These are phyloP conservation scores for Lutjanus erythropterus DNA, from an alignment of 2,113 vertebrate species.

Conservation along the genomic window DNA sequence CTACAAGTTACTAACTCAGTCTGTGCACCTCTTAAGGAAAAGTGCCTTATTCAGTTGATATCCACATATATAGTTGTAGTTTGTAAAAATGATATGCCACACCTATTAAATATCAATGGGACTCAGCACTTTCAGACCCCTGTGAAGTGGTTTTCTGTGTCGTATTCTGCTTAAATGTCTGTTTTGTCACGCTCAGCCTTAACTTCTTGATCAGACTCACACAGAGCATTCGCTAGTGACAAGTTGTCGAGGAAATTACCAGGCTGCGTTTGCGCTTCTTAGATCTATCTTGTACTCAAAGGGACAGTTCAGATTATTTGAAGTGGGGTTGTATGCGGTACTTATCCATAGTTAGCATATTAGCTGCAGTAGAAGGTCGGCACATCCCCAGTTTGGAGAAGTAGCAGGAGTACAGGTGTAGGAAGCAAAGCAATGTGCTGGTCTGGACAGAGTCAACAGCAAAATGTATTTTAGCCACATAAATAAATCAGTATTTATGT, in stretches of 20 bases:
- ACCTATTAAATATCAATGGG: slow-evolving; percentile 43
- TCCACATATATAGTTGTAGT: slow-evolving; percentile 46
- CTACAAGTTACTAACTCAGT: slow-evolving; percentile 51
- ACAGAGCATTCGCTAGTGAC: slow-evolving; percentile 28
- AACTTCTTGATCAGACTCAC: slow-evolving; percentile 51
- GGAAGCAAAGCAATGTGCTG: too few species aligned
- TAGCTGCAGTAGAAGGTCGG: too few species aligned
- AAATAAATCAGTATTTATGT: too few species aligned
- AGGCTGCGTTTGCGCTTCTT: neutral
- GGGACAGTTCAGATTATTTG: neutral
- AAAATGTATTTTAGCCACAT: too few species aligned
- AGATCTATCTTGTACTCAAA: neutral
- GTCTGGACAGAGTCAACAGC: too few species aligned
- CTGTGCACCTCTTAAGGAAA: slow-evolving; percentile 75
- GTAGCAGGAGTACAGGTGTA: too few species aligned
- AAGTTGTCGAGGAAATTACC: slow-evolving; percentile 16
- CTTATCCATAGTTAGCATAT: too few species aligned
- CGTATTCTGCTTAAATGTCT: slow-evolving; percentile 47
- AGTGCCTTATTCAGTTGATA: slow-evolving; percentile 84
- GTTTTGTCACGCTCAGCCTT: slow-evolving; percentile 60
- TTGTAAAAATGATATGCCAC: slow-evolving; percentile 45
- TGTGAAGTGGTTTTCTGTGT: slow-evolving; percentile 56
- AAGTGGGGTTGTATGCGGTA: too few species aligned
- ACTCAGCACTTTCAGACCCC: slow-evolving; percentile 71
- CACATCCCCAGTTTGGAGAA: too few species aligned